A percentile compares a stretch with the other conserved stretches of the same genome.
Evolutionary conservation across 1,140 invertebrate species (phyloP).

Genomic region (Brachionus manjavacas): DNA sequence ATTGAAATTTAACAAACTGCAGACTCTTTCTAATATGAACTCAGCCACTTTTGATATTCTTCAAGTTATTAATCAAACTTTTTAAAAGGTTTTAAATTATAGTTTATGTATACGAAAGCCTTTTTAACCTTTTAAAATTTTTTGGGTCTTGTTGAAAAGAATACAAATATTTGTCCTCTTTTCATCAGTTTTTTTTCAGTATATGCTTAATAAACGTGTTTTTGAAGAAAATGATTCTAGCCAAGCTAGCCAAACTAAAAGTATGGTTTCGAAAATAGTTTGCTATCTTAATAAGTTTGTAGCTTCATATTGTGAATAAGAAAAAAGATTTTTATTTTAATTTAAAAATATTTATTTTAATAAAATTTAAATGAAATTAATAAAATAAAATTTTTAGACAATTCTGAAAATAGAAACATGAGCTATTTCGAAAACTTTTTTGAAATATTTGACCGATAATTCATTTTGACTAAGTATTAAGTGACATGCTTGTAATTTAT

Average conservation of each 20-base stretch:
- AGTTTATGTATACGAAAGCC: not conserved
- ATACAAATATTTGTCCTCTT: conserved; percentile 3
- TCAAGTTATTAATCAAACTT: not conserved
- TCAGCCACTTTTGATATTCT: not conserved
- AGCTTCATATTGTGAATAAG: not conserved
- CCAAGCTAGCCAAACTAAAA: not conserved
- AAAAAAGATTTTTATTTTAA: not conserved
- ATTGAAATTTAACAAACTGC: not conserved
- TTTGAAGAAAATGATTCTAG: not conserved
- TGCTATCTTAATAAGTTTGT: not conserved
- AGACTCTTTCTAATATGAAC: not conserved
- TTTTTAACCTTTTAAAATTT: not conserved
- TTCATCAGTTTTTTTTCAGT: not conserved
- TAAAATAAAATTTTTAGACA: not conserved
- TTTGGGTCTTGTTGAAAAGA: conserved; percentile 1
- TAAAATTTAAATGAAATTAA: no score
- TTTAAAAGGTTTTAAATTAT: conserved; percentile 6
- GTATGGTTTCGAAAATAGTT: not conserved
- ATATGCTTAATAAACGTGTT: not conserved
- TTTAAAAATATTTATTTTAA: not conserved
- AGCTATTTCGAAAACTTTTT: not conserved
- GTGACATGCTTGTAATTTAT: not conserved
- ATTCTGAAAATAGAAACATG: conserved; percentile 19
- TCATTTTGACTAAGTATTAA: not conserved
- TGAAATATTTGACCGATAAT: not conserved